Percentiles rank a stretch among this genome's conserved stretches.
phyloP scores from a whole-genome alignment of 2,888 invertebrate genomes.

The Pristionchus fissidentatus region DNA sequence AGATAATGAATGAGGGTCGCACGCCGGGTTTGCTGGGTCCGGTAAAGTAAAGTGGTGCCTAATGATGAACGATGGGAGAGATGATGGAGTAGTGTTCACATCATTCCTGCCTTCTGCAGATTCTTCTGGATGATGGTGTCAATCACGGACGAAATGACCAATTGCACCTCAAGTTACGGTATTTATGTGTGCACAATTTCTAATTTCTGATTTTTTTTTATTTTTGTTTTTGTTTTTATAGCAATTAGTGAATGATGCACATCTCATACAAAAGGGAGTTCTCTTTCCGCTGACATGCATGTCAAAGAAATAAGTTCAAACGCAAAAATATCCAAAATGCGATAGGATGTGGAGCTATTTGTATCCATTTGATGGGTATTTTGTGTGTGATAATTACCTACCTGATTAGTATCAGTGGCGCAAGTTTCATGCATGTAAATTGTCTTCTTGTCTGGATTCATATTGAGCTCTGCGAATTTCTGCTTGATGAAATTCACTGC shows the following conservation, averaged over 20 bases:
- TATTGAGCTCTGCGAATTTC: constrained; percentile 99
- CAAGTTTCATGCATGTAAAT: constrained; percentile 96
- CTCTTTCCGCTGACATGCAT: no score
- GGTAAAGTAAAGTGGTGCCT: no score
- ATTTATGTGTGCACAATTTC: neutral
- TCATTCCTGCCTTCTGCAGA: constrained; percentile 75
- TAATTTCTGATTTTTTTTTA: neutral
- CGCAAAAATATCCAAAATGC: no score
- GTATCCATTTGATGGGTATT: neutral
- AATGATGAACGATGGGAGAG: neutral
- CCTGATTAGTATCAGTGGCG: constrained; percentile 46
- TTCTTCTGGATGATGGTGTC: constrained; percentile 75
- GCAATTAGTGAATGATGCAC: no score
- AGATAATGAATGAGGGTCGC: no score
- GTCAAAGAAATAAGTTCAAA: no score
- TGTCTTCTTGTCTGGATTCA: constrained; percentile 96
- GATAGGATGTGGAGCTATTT: neutral
- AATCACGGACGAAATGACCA: constrained; percentile 73
- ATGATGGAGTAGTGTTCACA: constrained; percentile 57
- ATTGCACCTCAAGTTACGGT: constrained; percentile 67
- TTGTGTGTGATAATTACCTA: neutral
- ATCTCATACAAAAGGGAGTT: no score
- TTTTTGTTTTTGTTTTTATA: no score
- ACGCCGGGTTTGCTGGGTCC: no score
- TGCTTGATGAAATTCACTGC: constrained; percentile 99